These are phyloP conservation scores for Oncorhynchus keta DNA, from an alignment of 2,113 vertebrate species.

Conservation along the genomic window DNA sequence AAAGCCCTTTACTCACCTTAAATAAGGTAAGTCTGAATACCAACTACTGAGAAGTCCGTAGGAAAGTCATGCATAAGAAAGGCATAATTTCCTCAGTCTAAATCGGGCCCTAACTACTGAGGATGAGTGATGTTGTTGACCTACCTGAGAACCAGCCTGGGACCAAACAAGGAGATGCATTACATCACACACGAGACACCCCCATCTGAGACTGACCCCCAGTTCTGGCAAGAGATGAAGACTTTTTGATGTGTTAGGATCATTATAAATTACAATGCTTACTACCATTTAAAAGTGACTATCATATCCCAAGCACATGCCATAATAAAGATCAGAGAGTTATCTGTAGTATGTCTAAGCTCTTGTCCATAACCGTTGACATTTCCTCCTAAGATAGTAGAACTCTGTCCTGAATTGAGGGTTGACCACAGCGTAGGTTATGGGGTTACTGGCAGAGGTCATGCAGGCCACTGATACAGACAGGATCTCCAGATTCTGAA, in stretches of 20 bases:
- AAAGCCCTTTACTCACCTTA: too few relatives aligned
- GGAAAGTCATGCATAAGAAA: too few relatives aligned
- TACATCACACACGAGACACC: neutral
- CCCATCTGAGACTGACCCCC: too few relatives aligned
- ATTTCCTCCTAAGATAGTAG: slow-evolving; percentile 51
- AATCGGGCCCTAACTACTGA: slow-evolving; percentile 29
- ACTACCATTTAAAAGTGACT: neutral
- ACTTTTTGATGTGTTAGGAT: neutral
- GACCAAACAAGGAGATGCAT: neutral
- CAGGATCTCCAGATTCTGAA: slow-evolving; percentile 63
- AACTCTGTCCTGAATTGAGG: slow-evolving; percentile 75
- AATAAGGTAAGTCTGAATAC: too few relatives aligned
- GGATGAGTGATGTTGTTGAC: slow-evolving; percentile 14
- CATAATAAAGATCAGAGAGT: neutral
- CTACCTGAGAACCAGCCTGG: slow-evolving; percentile 32
- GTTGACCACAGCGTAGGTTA: slow-evolving; percentile 76
- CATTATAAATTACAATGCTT: neutral
- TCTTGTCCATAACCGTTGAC: slow-evolving; percentile 26
- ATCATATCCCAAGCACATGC: neutral
- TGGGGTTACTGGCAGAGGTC: slow-evolving; percentile 74
- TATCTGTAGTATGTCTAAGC: neutral
- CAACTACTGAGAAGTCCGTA: too few relatives aligned
- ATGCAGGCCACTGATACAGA: slow-evolving; percentile 70
- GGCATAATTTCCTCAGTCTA: too few relatives aligned
- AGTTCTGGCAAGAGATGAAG: neutral